Evolutionary conservation across 2,797 vertebrate species (phyloP), one percentile per base, ranked within the genome.

Genomic region (Acipenser ruthenus): DNA sequence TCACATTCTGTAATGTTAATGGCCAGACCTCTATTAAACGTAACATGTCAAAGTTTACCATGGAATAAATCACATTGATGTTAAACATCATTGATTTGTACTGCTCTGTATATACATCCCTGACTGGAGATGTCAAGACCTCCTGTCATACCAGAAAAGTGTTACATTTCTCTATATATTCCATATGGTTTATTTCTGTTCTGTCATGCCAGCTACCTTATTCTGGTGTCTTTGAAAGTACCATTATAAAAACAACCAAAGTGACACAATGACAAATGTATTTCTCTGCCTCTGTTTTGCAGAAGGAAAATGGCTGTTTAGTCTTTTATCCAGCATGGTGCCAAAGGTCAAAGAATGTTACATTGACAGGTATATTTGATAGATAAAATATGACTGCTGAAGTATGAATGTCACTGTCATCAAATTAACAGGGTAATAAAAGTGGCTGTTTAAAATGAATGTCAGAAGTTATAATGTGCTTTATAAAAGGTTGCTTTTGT

Each of bases 261-360:
- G 7, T 18, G 50, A 68, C 67, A 65, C 48, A 58, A 65, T 65
- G 63, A 65, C 49, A 75, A 80, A 75, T 79, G 48, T 53, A 70
- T 75, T 74, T 66, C 53, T 37, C 47, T 65, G 50, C 8, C 50
- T 49, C 60, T 62, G 63, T 60, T 60, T 69, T 15, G 67, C 68
- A 68, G 67, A 63, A 67, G 13, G 59, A 56, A 69, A 48, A 56
- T 8, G 10, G 37, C 66, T 8, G 68, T 61, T 67, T 74, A 2
- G 23, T 37, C 23, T 37, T 37, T 37, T 3, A 69, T 60, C 11
- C n/a, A 60, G 23, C 10, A 15, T n/a, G 13, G 11, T 47, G 18
- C 50, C 11, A 67, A 49, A 67, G 60, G 60, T 55, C 53, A 62
- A 62, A 11, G 18, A 50, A 49, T 58, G 50, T 7, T 11, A 47